Conservation (phyloP, 2,888 invertebrate species). For the Agonopterix alstromeriana region DNA sequence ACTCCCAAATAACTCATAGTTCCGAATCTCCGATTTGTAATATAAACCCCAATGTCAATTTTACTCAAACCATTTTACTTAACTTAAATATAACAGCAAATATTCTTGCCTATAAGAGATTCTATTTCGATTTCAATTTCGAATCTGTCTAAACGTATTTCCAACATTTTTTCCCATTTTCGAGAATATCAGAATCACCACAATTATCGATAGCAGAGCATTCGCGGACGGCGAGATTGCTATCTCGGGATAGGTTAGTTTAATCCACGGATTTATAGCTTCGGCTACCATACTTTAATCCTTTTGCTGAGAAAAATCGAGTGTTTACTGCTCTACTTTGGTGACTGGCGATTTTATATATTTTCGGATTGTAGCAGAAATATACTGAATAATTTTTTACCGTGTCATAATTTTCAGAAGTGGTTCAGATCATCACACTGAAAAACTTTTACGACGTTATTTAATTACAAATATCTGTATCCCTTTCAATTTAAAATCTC, state of each 20-base stretch:
- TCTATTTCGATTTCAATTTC: neutral
- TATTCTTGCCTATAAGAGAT: neutral
- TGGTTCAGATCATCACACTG: no score
- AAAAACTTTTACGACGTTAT: no score
- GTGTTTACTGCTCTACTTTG: neutral
- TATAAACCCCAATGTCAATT: no score
- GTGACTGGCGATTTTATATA: no score
- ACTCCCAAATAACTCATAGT: no score
- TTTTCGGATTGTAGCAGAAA: neutral
- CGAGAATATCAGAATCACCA: constrained; percentile 54
- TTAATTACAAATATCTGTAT: no score
- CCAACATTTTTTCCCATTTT: constrained; percentile 21
- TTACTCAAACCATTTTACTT: no score
- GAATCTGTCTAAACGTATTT: no score
- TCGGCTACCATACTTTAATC: constrained; percentile 56
- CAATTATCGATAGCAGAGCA: constrained; percentile 59
- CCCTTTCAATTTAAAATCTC: no score
- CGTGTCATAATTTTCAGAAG: no score
- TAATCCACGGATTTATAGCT: constrained; percentile 67
- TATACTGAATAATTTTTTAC: no score
- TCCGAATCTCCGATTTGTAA: no score
- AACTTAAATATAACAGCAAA: neutral
- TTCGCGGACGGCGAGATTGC: constrained; percentile 55
- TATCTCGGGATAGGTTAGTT: constrained; percentile 66
- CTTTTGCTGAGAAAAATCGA: constrained; percentile 45